Base-by-base conservation (phyloP, 2,797 vertebrate species). In the Sarcophilus harrisii region DNA sequence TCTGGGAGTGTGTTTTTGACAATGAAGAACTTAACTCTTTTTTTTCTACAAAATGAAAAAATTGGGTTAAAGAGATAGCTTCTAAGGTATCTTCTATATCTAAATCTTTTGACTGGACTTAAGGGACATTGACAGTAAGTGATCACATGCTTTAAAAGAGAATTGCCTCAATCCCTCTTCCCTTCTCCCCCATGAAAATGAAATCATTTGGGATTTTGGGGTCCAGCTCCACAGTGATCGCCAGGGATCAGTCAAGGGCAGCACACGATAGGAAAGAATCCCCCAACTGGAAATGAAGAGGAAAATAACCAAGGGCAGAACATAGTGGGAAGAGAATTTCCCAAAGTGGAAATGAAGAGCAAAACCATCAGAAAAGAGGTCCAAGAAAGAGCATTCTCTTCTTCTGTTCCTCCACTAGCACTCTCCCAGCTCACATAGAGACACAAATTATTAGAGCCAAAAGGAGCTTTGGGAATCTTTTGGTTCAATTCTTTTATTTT, bases 11-110 rank as follows among this genome's bases (percentile, higher is more conserved):
- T 27, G 21, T 81, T 45, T 45, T 81, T 81, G 38, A 45, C 38
- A 81, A 45, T 45, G 24, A 45, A 81, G 21, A 27, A 1, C 21
- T 81, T 81, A 21, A 66, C n/a, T 81, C 66, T 24, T 5, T 73
- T 29, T 6, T n/a, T 66, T 4, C 5, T 28, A 16, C n/a, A 81
- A 81, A 81, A 81, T 81, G 66, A 81, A n/a, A 4, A 66, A 81
- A 38, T 81, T 45, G 66, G 18, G 24, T 81, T 81, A 45, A 8
- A 94, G 54, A 81, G 66, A 95, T 57, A 90, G 92, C 52, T 58
- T 89, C 95, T 95, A 96, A 95, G 54, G 21, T 55, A 32, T 30
- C 38, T 57, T 55, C 16, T 18, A 81, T 3, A 45, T 81, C n/a
- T 73, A 6, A 73, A 81, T 81, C 8, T 21, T 81, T 81, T 38